A percentile compares a stretch with the other conserved stretches of the same genome.
Conservation (phyloP, 1,140 invertebrate genomes). For the Potamilus streckersoni region DNA sequence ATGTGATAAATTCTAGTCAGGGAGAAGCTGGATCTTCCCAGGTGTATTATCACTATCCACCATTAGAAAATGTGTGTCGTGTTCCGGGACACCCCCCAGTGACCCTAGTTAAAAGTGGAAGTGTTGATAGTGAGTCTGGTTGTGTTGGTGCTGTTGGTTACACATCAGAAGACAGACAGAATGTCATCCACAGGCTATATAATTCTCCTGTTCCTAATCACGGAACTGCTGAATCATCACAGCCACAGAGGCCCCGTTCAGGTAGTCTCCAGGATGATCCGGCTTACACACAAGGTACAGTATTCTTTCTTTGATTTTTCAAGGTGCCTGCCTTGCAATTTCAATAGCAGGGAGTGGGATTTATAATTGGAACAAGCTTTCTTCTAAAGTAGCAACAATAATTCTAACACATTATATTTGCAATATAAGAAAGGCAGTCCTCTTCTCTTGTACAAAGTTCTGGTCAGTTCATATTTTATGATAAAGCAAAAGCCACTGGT, state of each 20-base stretch:
- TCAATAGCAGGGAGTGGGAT: too few relatives aligned
- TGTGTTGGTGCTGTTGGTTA: constrained; percentile 1
- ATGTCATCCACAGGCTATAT: constrained; percentile 8
- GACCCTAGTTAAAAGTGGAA: constrained; percentile 13
- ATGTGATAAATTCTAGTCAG: constrained; percentile 6
- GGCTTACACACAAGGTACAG: constrained; percentile 23
- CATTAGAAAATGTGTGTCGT: constrained; percentile 27
- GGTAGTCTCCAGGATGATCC: constrained; percentile 30
- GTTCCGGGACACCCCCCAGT: constrained; percentile 25
- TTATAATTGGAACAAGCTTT: too few relatives aligned
- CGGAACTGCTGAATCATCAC: constrained; percentile 26
- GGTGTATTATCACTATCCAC: constrained; percentile 15
- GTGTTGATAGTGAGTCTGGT: constrained; percentile 14
- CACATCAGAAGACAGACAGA: constrained; percentile 16
- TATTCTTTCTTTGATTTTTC: too few relatives aligned
- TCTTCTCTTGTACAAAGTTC: too few relatives aligned
- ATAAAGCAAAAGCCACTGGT: too few relatives aligned
- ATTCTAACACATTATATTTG: too few relatives aligned
- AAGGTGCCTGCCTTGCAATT: too few relatives aligned
- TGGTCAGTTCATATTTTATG: too few relatives aligned
- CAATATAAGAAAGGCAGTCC: too few relatives aligned
- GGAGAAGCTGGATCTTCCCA: constrained; percentile 21
- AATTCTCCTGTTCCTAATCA: constrained; percentile 30
- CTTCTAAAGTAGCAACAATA: too few relatives aligned
- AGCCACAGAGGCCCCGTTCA: constrained; percentile 2